Conservation (phyloP, 2,888 invertebrate genomes). For the Uloborus plumipes region DNA sequence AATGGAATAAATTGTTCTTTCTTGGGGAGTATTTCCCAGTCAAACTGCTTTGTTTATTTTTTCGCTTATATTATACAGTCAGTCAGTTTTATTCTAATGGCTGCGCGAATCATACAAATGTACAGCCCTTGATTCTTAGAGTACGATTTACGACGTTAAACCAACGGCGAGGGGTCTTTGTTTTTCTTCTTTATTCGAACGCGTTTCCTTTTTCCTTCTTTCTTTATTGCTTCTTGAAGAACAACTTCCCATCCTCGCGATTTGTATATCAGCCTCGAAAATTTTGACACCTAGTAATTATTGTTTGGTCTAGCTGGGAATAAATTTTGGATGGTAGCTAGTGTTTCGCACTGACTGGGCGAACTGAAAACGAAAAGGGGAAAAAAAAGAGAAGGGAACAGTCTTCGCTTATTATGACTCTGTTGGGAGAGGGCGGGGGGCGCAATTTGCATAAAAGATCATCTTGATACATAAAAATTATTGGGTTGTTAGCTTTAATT, state of each 20-base stretch:
- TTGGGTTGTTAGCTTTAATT: too few relatives aligned
- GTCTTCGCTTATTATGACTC: too few relatives aligned
- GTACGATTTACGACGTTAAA: constrained; percentile 51
- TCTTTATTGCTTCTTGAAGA: not conserved
- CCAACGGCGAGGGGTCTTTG: constrained; percentile 22
- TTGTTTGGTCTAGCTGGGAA: too few relatives aligned
- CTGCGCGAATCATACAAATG: constrained; percentile 25
- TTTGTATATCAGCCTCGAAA: too few relatives aligned
- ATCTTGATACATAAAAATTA: too few relatives aligned
- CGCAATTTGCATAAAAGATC: too few relatives aligned
- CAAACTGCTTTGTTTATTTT: constrained; percentile 38
- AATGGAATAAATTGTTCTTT: constrained; percentile 38
- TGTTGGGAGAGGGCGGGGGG: too few relatives aligned
- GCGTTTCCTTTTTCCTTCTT: not conserved
- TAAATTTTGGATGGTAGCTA: too few relatives aligned
- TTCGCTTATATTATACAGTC: constrained; percentile 22
- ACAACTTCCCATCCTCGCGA: not conserved
- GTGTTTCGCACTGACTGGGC: too few relatives aligned
- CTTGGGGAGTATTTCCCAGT: constrained; percentile 23
- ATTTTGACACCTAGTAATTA: too few relatives aligned
- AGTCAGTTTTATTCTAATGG: constrained; percentile 43
- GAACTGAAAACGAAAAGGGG: too few relatives aligned
- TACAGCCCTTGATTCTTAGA: constrained; percentile 27
- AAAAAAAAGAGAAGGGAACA: too few relatives aligned
- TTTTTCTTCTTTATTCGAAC: constrained; percentile 25